Evolutionary conservation across 2,888 invertebrate species (phyloP), one percentile per base, ranked within the genome.

Genomic region (Tenthredo mesomela): DNA sequence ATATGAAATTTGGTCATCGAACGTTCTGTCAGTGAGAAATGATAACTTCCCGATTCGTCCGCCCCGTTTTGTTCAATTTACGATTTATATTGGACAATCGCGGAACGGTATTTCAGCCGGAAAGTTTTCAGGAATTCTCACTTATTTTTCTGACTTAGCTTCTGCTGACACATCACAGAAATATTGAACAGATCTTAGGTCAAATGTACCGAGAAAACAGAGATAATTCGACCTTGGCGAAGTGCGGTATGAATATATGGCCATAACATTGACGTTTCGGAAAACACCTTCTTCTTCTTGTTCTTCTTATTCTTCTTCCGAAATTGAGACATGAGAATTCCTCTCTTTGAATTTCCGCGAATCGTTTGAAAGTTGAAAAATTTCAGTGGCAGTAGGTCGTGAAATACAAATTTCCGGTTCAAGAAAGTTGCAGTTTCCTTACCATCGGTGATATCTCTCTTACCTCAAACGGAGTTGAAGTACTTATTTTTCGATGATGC

Each of bases 341-440:
- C 43, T 61, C 50, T 50, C 50, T 50, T 7, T n/a, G 50, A n/a
- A 61, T 70, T 70, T 70, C 37, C 70, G n/a, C 73, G 40, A 6
- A 10, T 25, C 73, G 73, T 40, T 73, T 73, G 43, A 77, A 50
- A 50, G 77, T 73, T 73, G 43, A 54, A 50, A 77, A 77, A 77
- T 29, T 29, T 54, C 50, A 7, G 29, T 29, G 54, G 54, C 25
- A 50, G 77, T 54, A 77, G 77, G 29, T 77, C 77, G 54, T 77
- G 77, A 54, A 50, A 77, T 54, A 77, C 29, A 77, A 77, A 77
- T 77, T 77, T 50, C 77, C 77, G 54, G 77, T 77, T 77, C 15
- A 33, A 77, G 50, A 77, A 54, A 77, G 77, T 54, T 77, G 40
- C 71, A 73, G 71, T 73, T 73, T 73, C 71, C 71, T 73, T 43